Percentiles rank a stretch among this genome's conserved stretches.
Conservation (phyloP, 2,113 vertebrate genomes). For the Ochotona curzoniae region DNA sequence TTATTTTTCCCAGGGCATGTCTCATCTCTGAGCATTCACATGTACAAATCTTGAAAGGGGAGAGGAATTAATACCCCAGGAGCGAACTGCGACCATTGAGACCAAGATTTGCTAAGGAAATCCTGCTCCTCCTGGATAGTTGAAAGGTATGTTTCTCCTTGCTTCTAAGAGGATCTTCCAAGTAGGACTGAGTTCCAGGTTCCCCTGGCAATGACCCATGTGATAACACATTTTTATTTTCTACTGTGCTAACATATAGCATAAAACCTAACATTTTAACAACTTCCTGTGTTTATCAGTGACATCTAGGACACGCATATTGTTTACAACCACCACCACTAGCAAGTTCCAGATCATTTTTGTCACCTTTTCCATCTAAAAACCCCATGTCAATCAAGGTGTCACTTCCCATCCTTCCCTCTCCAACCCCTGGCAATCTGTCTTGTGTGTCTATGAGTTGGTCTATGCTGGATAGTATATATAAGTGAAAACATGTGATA, state of each 20-base stretch:
- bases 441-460: constrained; percentile 6
- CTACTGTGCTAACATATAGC: background rate
- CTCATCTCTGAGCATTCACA: background rate
- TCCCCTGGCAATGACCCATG: background rate
- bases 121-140: background rate
- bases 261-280: constrained; percentile 7
- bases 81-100: background rate
- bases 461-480: background rate
- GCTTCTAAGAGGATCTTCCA: background rate
- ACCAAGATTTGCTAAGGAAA: background rate
- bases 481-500: background rate
- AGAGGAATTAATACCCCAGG: background rate
- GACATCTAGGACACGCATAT: background rate
- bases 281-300: background rate
- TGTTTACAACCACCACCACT: background rate
- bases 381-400: background rate
- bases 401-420: background rate
- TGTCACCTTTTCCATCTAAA: background rate
- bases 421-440: background rate
- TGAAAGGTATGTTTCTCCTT: background rate
- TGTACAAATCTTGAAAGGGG: background rate
- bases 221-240: background rate
- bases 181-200: background rate
- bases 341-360: background rate
- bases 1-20: background rate